Conservation (phyloP, 1,140 invertebrate genomes). For the Meloidogyne floridensis region DNA sequence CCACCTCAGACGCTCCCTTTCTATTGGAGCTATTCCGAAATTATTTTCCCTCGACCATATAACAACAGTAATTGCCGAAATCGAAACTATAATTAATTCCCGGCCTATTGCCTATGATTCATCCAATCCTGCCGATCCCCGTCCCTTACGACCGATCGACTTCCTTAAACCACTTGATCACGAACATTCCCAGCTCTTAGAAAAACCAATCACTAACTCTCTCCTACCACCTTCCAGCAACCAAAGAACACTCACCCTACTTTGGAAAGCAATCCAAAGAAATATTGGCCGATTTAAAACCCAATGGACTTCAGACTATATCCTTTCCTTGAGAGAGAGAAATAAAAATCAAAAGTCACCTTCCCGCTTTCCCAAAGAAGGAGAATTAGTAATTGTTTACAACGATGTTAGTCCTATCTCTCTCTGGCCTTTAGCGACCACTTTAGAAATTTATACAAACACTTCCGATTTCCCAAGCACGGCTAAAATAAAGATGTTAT, state of each 20-base stretch:
- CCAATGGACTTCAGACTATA: neutral
- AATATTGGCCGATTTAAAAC: neutral
- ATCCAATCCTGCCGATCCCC: neutral
- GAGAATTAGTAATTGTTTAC: neutral
- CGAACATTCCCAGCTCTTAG: no score
- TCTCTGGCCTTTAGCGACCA: neutral
- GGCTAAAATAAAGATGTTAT: neutral
- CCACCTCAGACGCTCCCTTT: neutral
- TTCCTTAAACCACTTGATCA: neutral
- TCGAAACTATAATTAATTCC: neutral
- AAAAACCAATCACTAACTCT: neutral
- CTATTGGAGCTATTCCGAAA: neutral
- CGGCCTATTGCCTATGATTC: slow-evolving; percentile 4
- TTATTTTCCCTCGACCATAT: neutral
- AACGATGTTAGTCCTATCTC: neutral
- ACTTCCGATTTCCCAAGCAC: neutral
- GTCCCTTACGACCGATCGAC: neutral
- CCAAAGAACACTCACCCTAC: neutral
- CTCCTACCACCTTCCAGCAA: neutral
- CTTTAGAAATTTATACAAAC: neutral
- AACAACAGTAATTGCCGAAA: neutral
- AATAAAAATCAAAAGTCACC: neutral
- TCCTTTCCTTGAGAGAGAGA: neutral
- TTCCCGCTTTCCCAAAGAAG: neutral
- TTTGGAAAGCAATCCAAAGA: neutral